Evolutionary conservation across 30 jellyfish, hydroid and myxozoan genomes (phyloP), one percentile per base, ranked within the genome.

Genomic region (Clytia hemisphaerica): DNA sequence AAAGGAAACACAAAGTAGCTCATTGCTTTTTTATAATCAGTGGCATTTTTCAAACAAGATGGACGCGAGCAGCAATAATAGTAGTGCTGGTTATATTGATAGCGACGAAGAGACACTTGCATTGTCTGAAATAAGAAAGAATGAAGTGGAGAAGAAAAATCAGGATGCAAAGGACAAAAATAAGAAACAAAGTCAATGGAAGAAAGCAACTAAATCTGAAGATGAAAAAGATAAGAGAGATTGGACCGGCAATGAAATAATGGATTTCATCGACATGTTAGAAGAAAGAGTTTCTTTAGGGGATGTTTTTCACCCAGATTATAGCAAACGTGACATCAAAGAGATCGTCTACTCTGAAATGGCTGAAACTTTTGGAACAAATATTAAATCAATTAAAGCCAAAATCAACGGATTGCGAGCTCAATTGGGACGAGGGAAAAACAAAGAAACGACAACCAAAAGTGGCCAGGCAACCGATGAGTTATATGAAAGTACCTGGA

Each of bases 401-500:
- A 78, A 67, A 38, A 53, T 66, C 29, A 27, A 37, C 12, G 24
- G 44, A 1, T 44, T 67, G 58, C 40, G 83, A 35, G 31, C 93
- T 31, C 93, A 78, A 44, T 68, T 77, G 18, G 91, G 91, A 10
- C 37, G 91, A 21, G 82, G 65, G 37, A 47, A 16, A 3, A 45
- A 28, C 22, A 78, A 67, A 58, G 93, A 34, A 24, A 42, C 24
- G 24, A 67, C 51, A 30, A 78, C 87, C 6, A 78, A 78, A 49
- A 61, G 83, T 24, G 93, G 83, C 16, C 93, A 67, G 55, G 37
- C 63, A 6, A 29, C 68, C 7, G 78, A 66, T 53, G 72, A 78
- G 37, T 78, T 78, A 4, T 78, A 67, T 78, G 44, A 37, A 35
- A 46, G 72, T 0, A 40, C 31, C 24, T 78, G 83, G 83, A 28